Base-by-base conservation (phyloP, 2,888 invertebrate genomes). In the Arge pagana region DNA sequence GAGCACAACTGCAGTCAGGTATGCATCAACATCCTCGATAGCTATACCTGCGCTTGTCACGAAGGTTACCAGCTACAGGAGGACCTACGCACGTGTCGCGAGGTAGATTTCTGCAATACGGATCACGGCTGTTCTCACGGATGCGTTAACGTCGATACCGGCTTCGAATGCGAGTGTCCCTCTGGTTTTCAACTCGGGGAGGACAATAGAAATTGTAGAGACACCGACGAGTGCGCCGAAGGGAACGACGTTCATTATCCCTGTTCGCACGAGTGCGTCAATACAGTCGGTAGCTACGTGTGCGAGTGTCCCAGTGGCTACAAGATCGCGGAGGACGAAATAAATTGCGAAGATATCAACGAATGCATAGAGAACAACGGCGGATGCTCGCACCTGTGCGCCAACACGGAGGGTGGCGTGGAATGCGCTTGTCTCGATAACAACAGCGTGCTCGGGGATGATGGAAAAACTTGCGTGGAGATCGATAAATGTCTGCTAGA, bases 301-400 rank as follows among this genome's bases (percentile, higher is more conserved):
- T 88, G 88, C 65, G 72, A 75, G 52, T 87, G 87, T 62, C 73
- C 78, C 1, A 58, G 69, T 8, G 83, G 83, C 1, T 84, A 80
- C 64, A 77, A 76, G 52, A 63, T 83, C 11, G 66, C 35, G 33
- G 60, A 28, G n/a, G 70, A 68, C 58, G 56, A 53, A 13, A 71
- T 45, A 53, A 71, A 59, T 30, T 77, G 70, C 65, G 55, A 64
- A 7, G 76, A 68, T 15, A 68, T 77, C 40, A 71, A 67, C 39
- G 73, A 76, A 24, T 79, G 79, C 55, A 71, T 77, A 3, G 67
- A 62, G 7, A 66, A 77, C 37, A 83, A 84, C 56, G 83, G 83
- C 1, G 82, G 82, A n/a, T 86, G 85, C 66, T 80, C 78, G 8
- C 81, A 79, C 54, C 54, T 71, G 39, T 69, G 74, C 49, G 65